Evolutionary conservation across 2,888 invertebrate genomes (phyloP), one percentile per base, ranked within the genome.

Genomic region (Buathra laborator): DNA sequence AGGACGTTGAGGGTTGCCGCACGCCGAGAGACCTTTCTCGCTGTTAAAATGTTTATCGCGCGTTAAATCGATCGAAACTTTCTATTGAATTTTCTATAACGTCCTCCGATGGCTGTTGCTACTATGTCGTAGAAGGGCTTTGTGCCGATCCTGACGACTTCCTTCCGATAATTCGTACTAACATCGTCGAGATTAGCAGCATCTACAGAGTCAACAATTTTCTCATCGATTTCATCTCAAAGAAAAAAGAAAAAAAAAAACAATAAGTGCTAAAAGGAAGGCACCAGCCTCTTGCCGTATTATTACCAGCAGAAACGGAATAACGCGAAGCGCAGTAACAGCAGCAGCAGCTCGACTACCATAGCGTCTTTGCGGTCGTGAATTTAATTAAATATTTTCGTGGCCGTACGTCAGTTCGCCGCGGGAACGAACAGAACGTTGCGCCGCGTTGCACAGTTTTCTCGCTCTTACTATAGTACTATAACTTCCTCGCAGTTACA

Each of bases 311-410:
- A 12, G 72, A 72, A 77, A 75, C 53, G 29, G 72, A 16, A 74
- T 44, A 68, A 75, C 74, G 53, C 74, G 75, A 44, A 78, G 75
- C 56, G 67, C 19, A 62, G 70, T 43, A 79, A 83, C 66, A 82
- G 66, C 64, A 44, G 66, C 64, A 44, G 62, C 70, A 56, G 44
- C 29, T 24, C 32, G 81, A 59, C 68, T 53, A 71, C 81, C 84
- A 75, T 75, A 78, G 84, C 81, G 84, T 85, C 81, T 93, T 93
- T 93, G 93, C 90, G 93, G 93, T 92, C 89, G 91, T 92, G 92
- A 93, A 93, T 93, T 93, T 93, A 93, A 93, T 93, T 93, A 93
- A 93, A 93, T 93, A 93, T 93, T 93, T 91, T 93, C 92, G 91
- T 89, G 92, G 91, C 90, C 90, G 90, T 91, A 91, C 91, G 90